phyloP scores from a whole-genome alignment of 2,797 vertebrate species.

The Synaphobranchus kaupii region DNA sequence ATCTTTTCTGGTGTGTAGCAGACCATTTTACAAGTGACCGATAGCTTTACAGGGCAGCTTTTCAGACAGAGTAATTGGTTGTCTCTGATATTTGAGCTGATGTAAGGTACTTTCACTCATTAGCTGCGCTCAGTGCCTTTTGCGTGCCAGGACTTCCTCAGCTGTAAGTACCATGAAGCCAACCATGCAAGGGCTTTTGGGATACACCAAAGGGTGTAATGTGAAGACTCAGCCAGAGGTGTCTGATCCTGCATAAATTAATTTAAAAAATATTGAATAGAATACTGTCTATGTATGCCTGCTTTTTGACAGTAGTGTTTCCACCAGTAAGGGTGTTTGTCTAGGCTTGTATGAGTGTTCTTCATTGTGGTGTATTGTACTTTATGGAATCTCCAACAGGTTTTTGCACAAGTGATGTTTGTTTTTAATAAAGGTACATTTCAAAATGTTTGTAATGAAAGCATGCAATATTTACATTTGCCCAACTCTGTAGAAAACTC shows the following conservation, averaged over 20 bases:
- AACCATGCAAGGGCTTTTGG: neutral
- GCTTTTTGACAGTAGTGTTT: neutral
- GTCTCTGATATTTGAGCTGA: constrained; percentile 79
- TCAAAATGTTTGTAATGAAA: constrained; percentile 3
- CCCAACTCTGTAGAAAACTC: neutral
- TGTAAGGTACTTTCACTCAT: constrained; percentile 76
- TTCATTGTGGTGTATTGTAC: neutral
- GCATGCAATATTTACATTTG: neutral
- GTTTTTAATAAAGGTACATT: neutral
- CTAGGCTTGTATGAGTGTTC: neutral
- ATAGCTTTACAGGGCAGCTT: constrained; percentile 87
- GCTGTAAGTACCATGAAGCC: constrained; percentile 19
- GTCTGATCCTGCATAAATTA: neutral
- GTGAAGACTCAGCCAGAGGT: neutral
- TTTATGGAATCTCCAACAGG: neutral
- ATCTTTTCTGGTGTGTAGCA: constrained; percentile 81
- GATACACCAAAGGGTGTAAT: neutral
- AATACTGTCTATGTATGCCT: neutral
- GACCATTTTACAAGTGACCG: constrained; percentile 88
- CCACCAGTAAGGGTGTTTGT: neutral
- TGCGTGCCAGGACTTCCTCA: constrained; percentile 15
- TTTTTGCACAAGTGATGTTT: neutral
- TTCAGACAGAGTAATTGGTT: constrained; percentile 89
- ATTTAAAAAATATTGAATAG: neutral
- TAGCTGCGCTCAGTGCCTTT: constrained; percentile 57